Base-by-base conservation (phyloP, 2,113 vertebrate genomes). In the Gnathonemus longibarbis region DNA sequence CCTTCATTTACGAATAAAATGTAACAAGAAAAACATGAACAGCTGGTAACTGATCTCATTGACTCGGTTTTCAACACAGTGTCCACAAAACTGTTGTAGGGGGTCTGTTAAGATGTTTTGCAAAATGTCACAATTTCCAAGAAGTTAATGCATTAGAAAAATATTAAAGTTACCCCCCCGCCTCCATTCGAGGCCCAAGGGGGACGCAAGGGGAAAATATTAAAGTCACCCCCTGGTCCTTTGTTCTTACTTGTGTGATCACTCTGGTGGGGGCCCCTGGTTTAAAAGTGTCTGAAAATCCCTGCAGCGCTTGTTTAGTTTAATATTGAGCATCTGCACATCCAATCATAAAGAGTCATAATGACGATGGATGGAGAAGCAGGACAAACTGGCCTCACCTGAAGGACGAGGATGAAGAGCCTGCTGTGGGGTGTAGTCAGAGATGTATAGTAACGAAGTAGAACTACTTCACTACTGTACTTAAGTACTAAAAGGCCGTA, bases 1-100 rank as follows among this genome's bases (percentile, higher is more conserved):
- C 92, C 93, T 93, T 92, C 87, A 92, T 94, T 94, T 92, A 94
- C 90, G 56, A 93, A 91, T 89, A 90, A 91, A 90, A 92, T 93
- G 91, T 91, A 93, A 91, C 93, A 56, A 42, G 80, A 90, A 13
- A 27, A 89, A 89, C 62, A 58, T 7, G 58, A 50, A 21, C 70
- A 1, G 42, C 83, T 90, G 42, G 88, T 88, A 49, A 52, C 31
- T 49, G 66, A 84, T 66, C n/a, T 66, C 62, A 66, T 31, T 27
- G 88, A 19, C 90, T 89, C 5, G 62, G 21, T 87, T 27, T n/a
- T 15, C 24, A 66, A 66, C 24, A 27, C 58, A 62, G 58, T 31
- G 27, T 70, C 62, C n/a, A 13, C 62, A 70, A 5, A 70, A 45
- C 35, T 83, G 90, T 87, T 88, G 87, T 83, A 49, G 70, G 39